These are phyloP conservation scores for Conistra vaccinii DNA, from an alignment of 2,888 invertebrate species.

Conservation along the genomic window DNA sequence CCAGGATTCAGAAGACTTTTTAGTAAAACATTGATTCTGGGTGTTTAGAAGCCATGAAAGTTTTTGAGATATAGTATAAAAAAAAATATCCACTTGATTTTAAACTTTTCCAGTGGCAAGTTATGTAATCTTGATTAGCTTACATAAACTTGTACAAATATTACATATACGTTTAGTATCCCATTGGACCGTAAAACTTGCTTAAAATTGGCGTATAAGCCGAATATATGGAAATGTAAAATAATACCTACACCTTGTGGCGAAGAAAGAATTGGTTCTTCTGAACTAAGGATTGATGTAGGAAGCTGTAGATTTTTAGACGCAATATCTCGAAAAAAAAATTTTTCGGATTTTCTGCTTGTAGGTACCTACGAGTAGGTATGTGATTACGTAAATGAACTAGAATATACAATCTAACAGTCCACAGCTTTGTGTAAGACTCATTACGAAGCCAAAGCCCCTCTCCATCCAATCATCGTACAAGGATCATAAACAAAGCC, in stretches of 20 bases:
- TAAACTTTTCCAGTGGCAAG: not conserved
- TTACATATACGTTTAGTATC: not conserved
- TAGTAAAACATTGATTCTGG: not conserved
- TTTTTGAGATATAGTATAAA: not conserved
- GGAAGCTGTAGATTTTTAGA: not conserved
- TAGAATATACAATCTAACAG: not conserved
- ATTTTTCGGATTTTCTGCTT: no score
- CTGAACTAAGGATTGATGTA: no score
- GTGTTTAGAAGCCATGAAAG: not conserved
- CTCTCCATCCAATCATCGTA: conserved; percentile 38
- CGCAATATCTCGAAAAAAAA: no score
- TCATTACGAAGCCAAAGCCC: conserved; percentile 35
- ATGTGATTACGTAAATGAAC: conserved; percentile 17
- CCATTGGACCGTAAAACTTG: not conserved
- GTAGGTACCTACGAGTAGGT: no score
- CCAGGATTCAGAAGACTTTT: not conserved
- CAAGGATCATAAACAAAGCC: conserved; percentile 45
- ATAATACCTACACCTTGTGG: not conserved
- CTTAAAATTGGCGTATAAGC: not conserved
- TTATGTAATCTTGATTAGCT: no score
- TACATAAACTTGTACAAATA: not conserved
- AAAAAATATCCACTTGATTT: not conserved
- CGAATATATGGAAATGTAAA: not conserved
- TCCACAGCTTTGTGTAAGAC: conserved; percentile 15
- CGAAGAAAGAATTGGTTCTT: not conserved